These are phyloP conservation scores for Nylanderia fulva DNA, from an alignment of 1,140 invertebrate genomes.

Conservation along the genomic window DNA sequence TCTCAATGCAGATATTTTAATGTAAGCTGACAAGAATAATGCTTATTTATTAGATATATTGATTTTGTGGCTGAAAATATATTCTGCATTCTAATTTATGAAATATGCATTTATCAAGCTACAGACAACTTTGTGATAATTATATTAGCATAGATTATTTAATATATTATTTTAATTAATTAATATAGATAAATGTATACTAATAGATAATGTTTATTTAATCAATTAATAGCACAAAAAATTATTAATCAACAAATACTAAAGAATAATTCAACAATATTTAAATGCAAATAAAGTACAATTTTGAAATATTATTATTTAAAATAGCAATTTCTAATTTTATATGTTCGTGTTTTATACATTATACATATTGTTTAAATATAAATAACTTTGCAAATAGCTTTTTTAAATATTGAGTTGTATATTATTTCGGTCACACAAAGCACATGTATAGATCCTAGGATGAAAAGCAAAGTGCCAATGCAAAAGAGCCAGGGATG, in stretches of 20 bases:
- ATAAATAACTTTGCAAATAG: neutral
- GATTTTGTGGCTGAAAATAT: too few species aligned
- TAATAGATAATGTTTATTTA: neutral
- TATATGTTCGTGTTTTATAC: neutral
- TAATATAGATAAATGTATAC: neutral
- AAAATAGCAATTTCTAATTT: neutral
- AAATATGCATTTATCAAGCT: too few species aligned
- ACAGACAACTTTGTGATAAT: too few species aligned
- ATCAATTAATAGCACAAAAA: neutral
- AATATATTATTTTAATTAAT: too few species aligned
- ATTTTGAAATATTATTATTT: neutral
- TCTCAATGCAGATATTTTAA: neutral
- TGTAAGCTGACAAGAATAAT: neutral
- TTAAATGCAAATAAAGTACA: neutral
- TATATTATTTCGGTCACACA: neutral
- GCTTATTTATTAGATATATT: neutral
- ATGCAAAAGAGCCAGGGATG: constrained; percentile 38
- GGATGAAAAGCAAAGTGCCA: neutral
- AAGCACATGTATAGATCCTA: neutral
- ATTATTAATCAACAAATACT: too few species aligned
- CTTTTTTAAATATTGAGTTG: neutral
- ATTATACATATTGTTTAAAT: neutral
- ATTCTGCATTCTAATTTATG: too few species aligned
- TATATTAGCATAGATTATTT: too few species aligned
- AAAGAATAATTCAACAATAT: neutral